A percentile compares a stretch with the other conserved stretches of the same genome.
Evolutionary conservation across 2,888 invertebrate genomes (phyloP).

Genomic region (Rosalia funebris): DNA sequence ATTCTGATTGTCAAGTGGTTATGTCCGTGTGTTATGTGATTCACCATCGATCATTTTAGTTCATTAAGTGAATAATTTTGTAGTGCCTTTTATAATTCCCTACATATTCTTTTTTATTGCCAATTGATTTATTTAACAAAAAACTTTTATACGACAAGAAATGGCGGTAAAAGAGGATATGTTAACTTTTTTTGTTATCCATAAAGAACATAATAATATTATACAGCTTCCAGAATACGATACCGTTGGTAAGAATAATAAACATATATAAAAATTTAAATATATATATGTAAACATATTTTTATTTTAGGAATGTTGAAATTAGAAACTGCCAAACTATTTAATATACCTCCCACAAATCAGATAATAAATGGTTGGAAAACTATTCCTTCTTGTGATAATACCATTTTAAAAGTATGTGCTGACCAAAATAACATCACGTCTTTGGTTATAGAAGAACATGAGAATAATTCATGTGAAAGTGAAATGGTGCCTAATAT

Average conservation of each 20-base stretch:
- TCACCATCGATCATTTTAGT: too few species aligned
- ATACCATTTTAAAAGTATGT: slow-evolving; percentile 39
- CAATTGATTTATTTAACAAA: too few species aligned
- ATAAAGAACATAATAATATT: slow-evolving; percentile 10
- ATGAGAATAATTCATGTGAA: background rate
- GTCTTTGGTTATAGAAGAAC: slow-evolving; percentile 43
- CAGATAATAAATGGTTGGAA: slow-evolving; percentile 46
- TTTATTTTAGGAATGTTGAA: slow-evolving; percentile 71
- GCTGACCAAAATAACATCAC: slow-evolving; percentile 30
- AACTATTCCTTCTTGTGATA: slow-evolving; percentile 38
- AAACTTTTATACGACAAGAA: too few species aligned
- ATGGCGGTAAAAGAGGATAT: slow-evolving; percentile 17
- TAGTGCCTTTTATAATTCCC: too few species aligned
- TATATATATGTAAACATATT: too few species aligned
- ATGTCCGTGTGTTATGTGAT: too few species aligned
- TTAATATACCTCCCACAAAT: slow-evolving; percentile 38
- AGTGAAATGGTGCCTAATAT: background rate
- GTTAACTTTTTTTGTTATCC: slow-evolving; percentile 29
- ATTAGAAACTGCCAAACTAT: slow-evolving; percentile 31
- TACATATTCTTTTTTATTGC: too few species aligned
- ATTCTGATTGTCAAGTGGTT: too few species aligned
- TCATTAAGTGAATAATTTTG: too few species aligned
- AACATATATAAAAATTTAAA: slow-evolving; percentile 7
- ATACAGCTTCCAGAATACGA: slow-evolving; percentile 38
- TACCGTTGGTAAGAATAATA: slow-evolving; percentile 37